These are phyloP conservation scores for Drosophila parthenogenetica DNA, from an alignment of 2,888 invertebrate genomes.

Conservation along the genomic window DNA sequence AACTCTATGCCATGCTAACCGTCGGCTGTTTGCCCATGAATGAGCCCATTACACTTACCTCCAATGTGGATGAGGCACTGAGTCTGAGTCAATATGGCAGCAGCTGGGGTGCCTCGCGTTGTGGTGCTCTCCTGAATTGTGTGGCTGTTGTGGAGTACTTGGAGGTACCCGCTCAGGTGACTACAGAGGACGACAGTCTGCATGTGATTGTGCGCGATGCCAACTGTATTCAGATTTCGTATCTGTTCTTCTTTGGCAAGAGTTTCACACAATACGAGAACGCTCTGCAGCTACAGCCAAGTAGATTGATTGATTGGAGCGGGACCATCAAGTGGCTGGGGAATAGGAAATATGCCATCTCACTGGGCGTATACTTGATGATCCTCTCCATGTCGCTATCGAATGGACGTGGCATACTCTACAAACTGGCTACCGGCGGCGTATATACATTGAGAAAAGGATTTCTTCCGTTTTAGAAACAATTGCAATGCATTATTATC, in stretches of 20 bases:
- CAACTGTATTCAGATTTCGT: constrained; percentile 55
- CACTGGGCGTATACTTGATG: constrained; percentile 88
- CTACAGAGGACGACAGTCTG: constrained; percentile 80
- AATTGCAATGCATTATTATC: not conserved
- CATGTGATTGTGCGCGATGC: constrained; percentile 42
- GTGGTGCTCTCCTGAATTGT: constrained; percentile 91
- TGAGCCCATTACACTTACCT: constrained; percentile 91
- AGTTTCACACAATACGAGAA: constrained; percentile 86
- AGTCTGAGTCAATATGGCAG: constrained; percentile 90
- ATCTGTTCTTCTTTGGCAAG: constrained; percentile 62
- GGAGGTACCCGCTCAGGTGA: constrained; percentile 88
- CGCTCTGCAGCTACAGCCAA: constrained; percentile 16
- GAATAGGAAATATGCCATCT: constrained; percentile 87
- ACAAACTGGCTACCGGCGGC: constrained; percentile 30
- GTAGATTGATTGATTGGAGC: constrained; percentile 13
- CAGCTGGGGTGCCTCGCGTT: constrained; percentile 91
- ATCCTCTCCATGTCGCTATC: constrained; percentile 84
- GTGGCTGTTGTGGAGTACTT: constrained; percentile 93
- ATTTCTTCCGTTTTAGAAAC: constrained; percentile 14
- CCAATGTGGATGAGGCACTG: constrained; percentile 90
- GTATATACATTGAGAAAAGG: constrained; percentile 35
- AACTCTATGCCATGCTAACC: constrained; percentile 87
- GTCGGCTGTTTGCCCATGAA: constrained; percentile 80
- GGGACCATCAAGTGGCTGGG: constrained; percentile 86
- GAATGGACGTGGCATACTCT: constrained; percentile 31